Evolutionary conservation across 2,888 invertebrate genomes (phyloP), one percentile per base, ranked within the genome.

Genomic region (Ochropleura leucogaster): DNA sequence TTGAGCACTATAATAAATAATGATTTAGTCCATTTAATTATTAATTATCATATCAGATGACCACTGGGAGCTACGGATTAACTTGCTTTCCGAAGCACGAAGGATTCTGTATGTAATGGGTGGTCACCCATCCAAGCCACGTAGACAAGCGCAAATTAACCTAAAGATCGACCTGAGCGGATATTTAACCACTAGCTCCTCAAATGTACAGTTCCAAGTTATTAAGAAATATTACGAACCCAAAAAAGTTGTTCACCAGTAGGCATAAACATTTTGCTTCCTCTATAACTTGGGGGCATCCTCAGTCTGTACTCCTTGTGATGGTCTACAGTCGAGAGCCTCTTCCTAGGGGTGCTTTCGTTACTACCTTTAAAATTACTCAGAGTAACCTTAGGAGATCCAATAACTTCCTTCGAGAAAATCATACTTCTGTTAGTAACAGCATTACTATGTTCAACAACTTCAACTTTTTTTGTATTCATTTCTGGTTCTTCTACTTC

Each of bases 231-330:
- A 68, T 93, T 93, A 75, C 96, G 67, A 91, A 96, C 96, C 96
- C 96, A 95, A 90, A 90, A 96, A 59, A 96, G 80, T 44, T 89
- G 93, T 84, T 96, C 95, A 75, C 96, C 96, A 0, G 93, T 93
- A 4, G 94, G 93, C 95, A 96, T 95, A 68, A 63, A 90, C 94
- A 95, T 94, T 83, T 94, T 85, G 84, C 96, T 96, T 10, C 96
- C 95, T 46, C 86, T 91, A 72, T 95, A 95, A 79, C 72, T 87
- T 0, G 89, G 81, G 5, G 95, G 95, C 79, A 89, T 77, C 78
- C 80, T 92, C 69, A 95, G 76, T 55, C 83, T 91, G 74, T 94
- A 80, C n/a, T 91, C 92, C 20, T 90, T 87, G 81, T 92, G 93
- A 20, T 89, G 83, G 30, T 91, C 91, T 8, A 95, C 92, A 55